phyloP scores from a whole-genome alignment of 2,113 vertebrate species.

The Mesocricetus auratus region DNA sequence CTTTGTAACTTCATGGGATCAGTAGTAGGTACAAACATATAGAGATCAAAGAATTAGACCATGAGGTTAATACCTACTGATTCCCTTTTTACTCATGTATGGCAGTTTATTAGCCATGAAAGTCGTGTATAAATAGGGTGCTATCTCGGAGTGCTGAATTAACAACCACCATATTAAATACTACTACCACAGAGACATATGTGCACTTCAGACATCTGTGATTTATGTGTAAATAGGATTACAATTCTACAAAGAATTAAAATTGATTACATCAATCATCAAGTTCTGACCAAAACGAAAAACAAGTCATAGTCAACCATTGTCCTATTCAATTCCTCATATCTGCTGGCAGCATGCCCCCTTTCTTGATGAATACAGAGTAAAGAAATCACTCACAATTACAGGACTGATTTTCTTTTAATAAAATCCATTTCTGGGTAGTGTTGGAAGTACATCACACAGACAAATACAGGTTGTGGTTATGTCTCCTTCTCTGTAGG shows the following conservation, averaged over 20 bases:
- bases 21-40: not conserved
- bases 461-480: not conserved
- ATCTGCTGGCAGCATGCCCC: not conserved
- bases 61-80: not conserved
- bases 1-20: not conserved
- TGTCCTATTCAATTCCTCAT: not conserved
- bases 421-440: not conserved
- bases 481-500: not conserved
- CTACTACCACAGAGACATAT: not conserved
- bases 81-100: too few relatives aligned
- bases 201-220: not conserved
- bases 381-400: not conserved
- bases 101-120: not conserved
- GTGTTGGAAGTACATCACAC: not conserved
- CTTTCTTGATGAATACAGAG: not conserved
- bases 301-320: not conserved
- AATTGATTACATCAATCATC: not conserved
- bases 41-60: not conserved
- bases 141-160: not conserved
- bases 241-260: not conserved
- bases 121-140: not conserved
- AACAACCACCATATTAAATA: not conserved
- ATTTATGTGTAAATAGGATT: not conserved
- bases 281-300: not conserved
- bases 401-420: not conserved